A percentile compares a stretch with the other conserved stretches of the same genome.
These are phyloP conservation scores for Lanistes nyassanus DNA, from an alignment of 1,140 invertebrate species.

Conservation along the genomic window DNA sequence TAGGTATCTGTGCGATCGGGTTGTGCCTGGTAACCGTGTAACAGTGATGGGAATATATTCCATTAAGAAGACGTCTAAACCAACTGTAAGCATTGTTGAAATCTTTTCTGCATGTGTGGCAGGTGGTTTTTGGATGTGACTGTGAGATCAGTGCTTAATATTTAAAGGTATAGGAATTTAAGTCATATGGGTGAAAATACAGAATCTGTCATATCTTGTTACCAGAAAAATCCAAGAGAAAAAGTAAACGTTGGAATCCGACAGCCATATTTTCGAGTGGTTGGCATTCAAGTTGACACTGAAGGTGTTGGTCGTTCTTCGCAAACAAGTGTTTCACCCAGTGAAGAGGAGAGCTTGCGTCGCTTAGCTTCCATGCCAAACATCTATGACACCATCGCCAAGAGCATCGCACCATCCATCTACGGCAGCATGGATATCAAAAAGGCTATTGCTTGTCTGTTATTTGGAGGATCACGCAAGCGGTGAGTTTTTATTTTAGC, in stretches of 20 bases:
- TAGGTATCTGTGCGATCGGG: conserved; percentile 89
- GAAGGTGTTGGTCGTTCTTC: conserved; percentile 79
- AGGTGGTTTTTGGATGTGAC: too few species aligned
- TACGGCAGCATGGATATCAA: conserved; percentile 96
- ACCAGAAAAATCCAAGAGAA: conserved; percentile 76
- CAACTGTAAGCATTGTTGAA: conserved; percentile 33
- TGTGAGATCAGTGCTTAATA: too few species aligned
- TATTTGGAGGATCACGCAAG: conserved; percentile 88
- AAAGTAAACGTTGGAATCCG: conserved; percentile 92
- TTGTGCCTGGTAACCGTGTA: conserved; percentile 96
- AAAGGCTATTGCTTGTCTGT: conserved; percentile 93
- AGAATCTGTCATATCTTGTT: conserved; percentile 4
- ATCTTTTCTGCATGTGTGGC: too few species aligned
- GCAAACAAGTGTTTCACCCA: conserved; percentile 60
- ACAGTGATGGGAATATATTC: conserved; percentile 95
- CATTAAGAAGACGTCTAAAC: conserved; percentile 87
- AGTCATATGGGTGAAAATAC: too few species aligned
- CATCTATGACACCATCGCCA: conserved; percentile 89
- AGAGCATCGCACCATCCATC: conserved; percentile 96
- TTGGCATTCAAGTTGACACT: conserved; percentile 89
- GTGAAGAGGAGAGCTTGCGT: conserved; percentile 93
- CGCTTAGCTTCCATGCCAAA: conserved; percentile 85
- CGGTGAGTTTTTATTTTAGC: conserved; percentile 55
- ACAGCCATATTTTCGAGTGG: conserved; percentile 91
- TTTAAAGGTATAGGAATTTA: too few species aligned